Evolutionary conservation across 2,113 vertebrate species (phyloP).

Genomic region (Grammomys surdaster): DNA sequence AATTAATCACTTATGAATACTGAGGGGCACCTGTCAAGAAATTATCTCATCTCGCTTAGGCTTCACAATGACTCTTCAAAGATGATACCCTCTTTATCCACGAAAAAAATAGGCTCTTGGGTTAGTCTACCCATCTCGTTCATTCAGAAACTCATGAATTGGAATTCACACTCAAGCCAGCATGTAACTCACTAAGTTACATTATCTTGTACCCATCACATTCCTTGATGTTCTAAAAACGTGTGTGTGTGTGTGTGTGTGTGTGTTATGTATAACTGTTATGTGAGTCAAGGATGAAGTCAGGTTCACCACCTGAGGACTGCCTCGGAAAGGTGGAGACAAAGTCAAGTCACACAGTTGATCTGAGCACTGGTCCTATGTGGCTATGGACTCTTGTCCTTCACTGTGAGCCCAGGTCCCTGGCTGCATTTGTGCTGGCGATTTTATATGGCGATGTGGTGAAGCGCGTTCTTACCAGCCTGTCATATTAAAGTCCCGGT

Average conservation of each 20-base stretch:
- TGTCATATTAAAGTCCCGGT: constrained; percentile 98
- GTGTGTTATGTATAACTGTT: not conserved
- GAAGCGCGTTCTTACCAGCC: constrained; percentile 92
- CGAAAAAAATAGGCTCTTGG: not conserved
- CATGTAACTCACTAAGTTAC: not conserved
- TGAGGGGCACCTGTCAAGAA: not conserved
- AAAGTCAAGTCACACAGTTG: not conserved
- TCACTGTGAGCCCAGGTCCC: not conserved
- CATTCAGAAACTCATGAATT: constrained; percentile 27
- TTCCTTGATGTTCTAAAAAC: not conserved
- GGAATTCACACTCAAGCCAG: constrained; percentile 35
- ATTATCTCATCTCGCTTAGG: not conserved
- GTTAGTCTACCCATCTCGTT: not conserved
- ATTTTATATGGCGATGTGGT: fast-evolving
- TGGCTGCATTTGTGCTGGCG: not conserved
- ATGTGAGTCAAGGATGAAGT: not conserved
- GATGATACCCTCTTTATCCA: not conserved
- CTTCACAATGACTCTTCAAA: not conserved
- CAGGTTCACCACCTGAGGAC: not conserved
- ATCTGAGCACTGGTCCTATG: not conserved
- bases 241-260: not conserved
- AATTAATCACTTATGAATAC: not conserved
- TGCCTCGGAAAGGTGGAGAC: not conserved
- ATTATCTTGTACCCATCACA: not conserved
- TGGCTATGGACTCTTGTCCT: fast-evolving